Evolutionary conservation across 2,888 invertebrate genomes (phyloP).

Genomic region (Leptinotarsa tumamoca): DNA sequence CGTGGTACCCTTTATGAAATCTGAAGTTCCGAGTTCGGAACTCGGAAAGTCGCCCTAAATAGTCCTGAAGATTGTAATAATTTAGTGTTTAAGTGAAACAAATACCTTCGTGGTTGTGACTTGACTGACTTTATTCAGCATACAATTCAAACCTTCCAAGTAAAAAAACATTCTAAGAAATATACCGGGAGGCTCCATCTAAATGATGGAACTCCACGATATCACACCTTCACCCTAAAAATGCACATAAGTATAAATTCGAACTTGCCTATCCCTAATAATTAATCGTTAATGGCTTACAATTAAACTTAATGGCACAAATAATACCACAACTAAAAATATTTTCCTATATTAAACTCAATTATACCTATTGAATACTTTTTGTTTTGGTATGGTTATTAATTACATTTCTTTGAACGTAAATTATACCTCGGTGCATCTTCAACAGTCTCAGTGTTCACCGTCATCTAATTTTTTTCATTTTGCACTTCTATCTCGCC

Average conservation of each 20-base stretch:
- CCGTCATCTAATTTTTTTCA: no score
- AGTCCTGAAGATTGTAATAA: neutral
- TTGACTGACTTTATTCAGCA: neutral
- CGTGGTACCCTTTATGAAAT: no score
- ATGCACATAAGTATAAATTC: neutral
- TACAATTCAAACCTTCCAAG: neutral
- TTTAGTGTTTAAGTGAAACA: neutral
- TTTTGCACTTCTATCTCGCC: no score
- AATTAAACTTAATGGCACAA: neutral
- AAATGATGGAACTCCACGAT: constrained; percentile 5
- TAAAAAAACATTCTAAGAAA: neutral
- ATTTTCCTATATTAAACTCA: neutral
- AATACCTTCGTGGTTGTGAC: neutral
- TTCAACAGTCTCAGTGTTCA: no score
- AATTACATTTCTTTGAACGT: no score
- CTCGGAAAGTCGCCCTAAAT: no score
- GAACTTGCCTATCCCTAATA: neutral
- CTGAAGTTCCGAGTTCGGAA: no score
- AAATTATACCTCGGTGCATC: no score
- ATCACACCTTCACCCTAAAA: constrained; percentile 12
- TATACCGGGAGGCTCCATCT: neutral
- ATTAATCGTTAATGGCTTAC: neutral
- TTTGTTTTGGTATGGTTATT: no score
- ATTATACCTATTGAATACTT: neutral
- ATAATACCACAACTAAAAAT: neutral